These are phyloP conservation scores for Brachylomia viminalis DNA, from an alignment of 2,888 invertebrate genomes.

Conservation along the genomic window DNA sequence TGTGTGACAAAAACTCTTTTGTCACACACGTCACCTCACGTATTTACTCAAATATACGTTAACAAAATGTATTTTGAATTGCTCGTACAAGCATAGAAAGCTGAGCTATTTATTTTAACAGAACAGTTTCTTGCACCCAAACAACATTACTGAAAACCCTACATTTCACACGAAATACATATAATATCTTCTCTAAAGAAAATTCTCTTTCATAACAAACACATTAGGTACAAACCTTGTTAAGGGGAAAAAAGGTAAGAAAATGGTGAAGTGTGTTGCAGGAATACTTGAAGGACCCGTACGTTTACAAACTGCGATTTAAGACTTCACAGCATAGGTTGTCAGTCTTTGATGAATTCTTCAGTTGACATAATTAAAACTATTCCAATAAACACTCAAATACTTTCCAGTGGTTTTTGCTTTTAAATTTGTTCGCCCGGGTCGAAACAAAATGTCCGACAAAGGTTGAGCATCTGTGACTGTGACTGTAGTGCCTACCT, in stretches of 20 bases:
- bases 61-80: slow-evolving; percentile 25
- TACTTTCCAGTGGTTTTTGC: neutral
- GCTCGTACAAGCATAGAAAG: slow-evolving; percentile 26
- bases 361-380: neutral
- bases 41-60: too few species aligned
- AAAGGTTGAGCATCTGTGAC: neutral
- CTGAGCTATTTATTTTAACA: slow-evolving; percentile 47
- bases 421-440: neutral
- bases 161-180: slow-evolving; percentile 53
- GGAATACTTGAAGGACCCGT: slow-evolving; percentile 15
- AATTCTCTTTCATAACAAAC: slow-evolving; percentile 78
- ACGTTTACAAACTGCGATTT: neutral
- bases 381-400: neutral
- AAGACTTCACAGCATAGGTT: neutral
- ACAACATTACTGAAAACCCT: slow-evolving; percentile 53
- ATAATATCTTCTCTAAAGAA: slow-evolving; percentile 47
- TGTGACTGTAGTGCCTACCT: neutral
- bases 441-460: neutral
- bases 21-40: too few species aligned
- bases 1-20: too few species aligned
- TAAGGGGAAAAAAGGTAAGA: slow-evolving; percentile 73
- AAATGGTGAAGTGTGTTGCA: slow-evolving; percentile 32
- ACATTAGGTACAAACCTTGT: slow-evolving; percentile 80
- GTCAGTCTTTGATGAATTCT: neutral
- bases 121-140: slow-evolving; percentile 41